These are phyloP conservation scores for Paedocypris micromegethes DNA, from an alignment of 2,797 vertebrate species.

Conservation along the genomic window DNA sequence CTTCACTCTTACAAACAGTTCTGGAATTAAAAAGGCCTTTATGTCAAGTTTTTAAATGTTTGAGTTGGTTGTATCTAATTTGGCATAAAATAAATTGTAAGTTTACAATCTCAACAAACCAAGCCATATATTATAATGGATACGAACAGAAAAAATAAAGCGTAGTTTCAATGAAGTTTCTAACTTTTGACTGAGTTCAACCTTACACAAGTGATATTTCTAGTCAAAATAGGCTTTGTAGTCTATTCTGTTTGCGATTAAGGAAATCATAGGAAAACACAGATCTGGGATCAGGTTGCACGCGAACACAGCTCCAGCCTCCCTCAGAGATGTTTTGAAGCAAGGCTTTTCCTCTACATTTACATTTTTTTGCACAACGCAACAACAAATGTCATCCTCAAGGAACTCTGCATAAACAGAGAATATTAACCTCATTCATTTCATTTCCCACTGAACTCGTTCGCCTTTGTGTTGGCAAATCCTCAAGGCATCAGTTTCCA, in stretches of 20 bases:
- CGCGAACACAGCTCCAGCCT: conserved; percentile 15
- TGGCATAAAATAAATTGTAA: conserved; percentile 32
- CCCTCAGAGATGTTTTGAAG: conserved; percentile 17
- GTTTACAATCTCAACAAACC: conserved; percentile 20
- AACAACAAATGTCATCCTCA: conserved; percentile 46
- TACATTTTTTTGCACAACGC: conserved; percentile 33
- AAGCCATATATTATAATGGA: conserved; percentile 12
- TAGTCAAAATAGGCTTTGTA: conserved; percentile 16
- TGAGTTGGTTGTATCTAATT: conserved; percentile 21
- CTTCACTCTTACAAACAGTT: conserved; percentile 25
- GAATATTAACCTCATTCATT: conserved; percentile 43
- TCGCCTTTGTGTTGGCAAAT: conserved; percentile 36
- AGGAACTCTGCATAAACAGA: conserved; percentile 43
- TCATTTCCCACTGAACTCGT: conserved; percentile 30
- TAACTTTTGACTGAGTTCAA: not conserved
- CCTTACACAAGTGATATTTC: conserved; percentile 5
- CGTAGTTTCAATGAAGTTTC: not conserved
- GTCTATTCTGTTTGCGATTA: conserved; percentile 22
- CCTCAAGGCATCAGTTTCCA: conserved; percentile 31
- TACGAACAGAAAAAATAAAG: not conserved
- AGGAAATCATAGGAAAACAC: conserved; percentile 1
- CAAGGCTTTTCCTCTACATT: conserved; percentile 27
- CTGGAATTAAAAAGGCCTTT: not conserved
- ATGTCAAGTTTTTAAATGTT: conserved; percentile 32
- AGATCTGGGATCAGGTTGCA: conserved; percentile 24